These are phyloP conservation scores for Leuctra nigra DNA, from an alignment of 2,888 invertebrate species.

Conservation along the genomic window DNA sequence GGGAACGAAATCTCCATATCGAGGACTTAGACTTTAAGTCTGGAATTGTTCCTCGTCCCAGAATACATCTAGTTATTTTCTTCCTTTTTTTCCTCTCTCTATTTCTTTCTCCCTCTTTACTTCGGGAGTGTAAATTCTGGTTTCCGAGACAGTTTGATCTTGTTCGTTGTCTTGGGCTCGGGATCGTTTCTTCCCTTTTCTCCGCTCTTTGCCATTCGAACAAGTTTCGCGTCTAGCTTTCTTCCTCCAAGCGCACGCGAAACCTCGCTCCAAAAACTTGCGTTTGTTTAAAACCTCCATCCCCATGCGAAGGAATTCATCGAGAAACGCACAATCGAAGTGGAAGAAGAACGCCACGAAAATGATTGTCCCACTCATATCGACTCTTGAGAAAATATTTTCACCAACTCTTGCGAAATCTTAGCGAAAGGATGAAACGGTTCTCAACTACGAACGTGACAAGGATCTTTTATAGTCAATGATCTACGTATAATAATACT, in stretches of 20 bases:
- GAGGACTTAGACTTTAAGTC: conserved; percentile 19
- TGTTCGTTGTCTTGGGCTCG: conserved; percentile 23
- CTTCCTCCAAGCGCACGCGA: not conserved
- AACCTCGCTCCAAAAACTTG: not conserved
- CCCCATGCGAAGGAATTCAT: too few species aligned
- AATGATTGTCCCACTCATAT: not conserved
- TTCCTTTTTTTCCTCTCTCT: conserved; percentile 7
- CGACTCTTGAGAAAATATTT: not conserved
- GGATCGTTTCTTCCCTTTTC: conserved; percentile 18
- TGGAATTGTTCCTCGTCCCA: conserved; percentile 20
- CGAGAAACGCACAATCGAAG: not conserved
- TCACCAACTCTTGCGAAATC: not conserved
- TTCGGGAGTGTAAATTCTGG: conserved; percentile 27
- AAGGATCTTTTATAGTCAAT: not conserved
- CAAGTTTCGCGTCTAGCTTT: conserved; percentile 14
- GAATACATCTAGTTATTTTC: conserved; percentile 15
- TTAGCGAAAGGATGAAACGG: not conserved
- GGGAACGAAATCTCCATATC: conserved; percentile 20
- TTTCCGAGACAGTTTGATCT: conserved; percentile 30
- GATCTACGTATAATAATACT: not conserved
- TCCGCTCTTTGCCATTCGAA: too few species aligned
- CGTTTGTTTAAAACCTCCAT: not conserved
- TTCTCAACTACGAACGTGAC: not conserved
- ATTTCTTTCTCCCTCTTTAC: conserved; percentile 12
- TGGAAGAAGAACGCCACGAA: not conserved